phyloP scores from a whole-genome alignment of 2,797 vertebrate species.

The Hemitrygon akajei region DNA sequence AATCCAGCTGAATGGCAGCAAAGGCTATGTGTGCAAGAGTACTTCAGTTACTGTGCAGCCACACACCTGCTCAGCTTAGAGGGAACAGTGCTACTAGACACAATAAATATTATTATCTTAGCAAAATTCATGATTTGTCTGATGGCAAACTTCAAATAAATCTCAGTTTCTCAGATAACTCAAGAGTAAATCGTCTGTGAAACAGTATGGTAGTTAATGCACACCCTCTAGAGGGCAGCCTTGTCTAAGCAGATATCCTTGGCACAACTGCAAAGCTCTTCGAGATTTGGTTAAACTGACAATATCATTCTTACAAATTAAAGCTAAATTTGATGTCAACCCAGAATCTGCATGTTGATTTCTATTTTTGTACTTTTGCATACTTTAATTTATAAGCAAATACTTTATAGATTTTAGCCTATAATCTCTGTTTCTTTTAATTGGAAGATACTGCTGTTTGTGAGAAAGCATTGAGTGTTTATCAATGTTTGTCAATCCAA shows the following conservation, averaged over 20 bases:
- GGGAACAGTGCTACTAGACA: no score
- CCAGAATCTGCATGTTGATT: not conserved
- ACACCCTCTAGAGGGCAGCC: constrained; percentile 57
- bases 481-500: not conserved
- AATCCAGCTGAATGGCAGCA: no score
- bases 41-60: no score
- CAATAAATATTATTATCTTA: not conserved
- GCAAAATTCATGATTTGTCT: not conserved
- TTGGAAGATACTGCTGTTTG: not conserved
- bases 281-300: not conserved
- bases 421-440: not conserved
- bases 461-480: not conserved
- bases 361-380: not conserved
- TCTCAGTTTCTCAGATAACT: not conserved
- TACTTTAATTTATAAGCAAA: not conserved
- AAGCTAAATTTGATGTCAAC: not conserved
- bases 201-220: constrained; percentile 16
- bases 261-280: not conserved
- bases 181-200: constrained; percentile 27
- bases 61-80: no score
- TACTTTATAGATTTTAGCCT: not conserved
- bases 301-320: not conserved
- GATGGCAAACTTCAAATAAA: not conserved
- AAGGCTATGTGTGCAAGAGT: no score
- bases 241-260: constrained; percentile 45